phyloP scores from a whole-genome alignment of 2,888 invertebrate species.

The Caenorhabditis becei region DNA sequence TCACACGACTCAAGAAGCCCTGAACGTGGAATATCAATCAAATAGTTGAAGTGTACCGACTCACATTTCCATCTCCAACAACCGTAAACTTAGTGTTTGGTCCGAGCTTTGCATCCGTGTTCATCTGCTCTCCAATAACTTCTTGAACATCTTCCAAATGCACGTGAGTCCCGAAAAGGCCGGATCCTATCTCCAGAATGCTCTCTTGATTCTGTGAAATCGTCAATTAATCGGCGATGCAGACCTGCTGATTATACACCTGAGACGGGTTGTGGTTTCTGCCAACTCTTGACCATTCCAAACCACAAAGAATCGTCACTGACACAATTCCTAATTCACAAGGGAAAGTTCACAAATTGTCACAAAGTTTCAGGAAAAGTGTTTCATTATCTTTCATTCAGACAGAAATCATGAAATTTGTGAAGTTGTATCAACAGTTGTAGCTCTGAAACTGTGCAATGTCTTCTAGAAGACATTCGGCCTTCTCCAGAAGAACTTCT shows the following conservation, averaged over 20 bases:
- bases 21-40: slow-evolving; percentile 13
- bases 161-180: slow-evolving; percentile 54
- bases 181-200: slow-evolving; percentile 45
- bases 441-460: slow-evolving; percentile 2
- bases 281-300: slow-evolving; percentile 38
- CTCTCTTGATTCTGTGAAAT: neutral
- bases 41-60: slow-evolving; percentile 11
- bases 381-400: no score
- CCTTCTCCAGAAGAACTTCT: slow-evolving; percentile 29
- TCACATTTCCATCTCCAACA: slow-evolving; percentile 62
- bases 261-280: slow-evolving; percentile 45
- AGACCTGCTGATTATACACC: slow-evolving; percentile 31
- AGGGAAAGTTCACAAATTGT: no score
- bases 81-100: slow-evolving; percentile 50
- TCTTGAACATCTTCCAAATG: slow-evolving; percentile 52
- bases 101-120: slow-evolving; percentile 31
- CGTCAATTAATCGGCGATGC: neutral
- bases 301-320: slow-evolving; percentile 27
- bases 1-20: slow-evolving; percentile 61
- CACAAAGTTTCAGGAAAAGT: no score
- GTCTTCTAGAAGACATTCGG: slow-evolving; percentile 34
- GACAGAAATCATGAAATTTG: no score
- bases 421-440: no score
- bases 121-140: slow-evolving; percentile 37
- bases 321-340: no score